Evolutionary conservation across 2,113 vertebrate genomes (phyloP), one percentile per base, ranked within the genome.

Genomic region (Zosterops borbonicus): DNA sequence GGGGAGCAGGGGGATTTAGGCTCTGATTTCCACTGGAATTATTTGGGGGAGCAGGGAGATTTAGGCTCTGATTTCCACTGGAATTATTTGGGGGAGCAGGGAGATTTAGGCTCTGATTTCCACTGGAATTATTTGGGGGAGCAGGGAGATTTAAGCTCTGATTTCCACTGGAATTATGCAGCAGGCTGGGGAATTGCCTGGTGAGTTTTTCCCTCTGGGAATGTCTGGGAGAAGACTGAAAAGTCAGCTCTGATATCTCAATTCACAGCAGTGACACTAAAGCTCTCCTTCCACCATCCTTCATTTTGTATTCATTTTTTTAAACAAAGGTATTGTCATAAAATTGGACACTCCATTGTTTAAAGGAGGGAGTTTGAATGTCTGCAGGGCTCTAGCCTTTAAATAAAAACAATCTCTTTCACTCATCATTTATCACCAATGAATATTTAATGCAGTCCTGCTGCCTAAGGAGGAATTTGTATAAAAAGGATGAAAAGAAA

Each of bases 401-500:
- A 83, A 46, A 65, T 95, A 80, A 97, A 97, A 94, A 63, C 44
- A 1, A 53, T 47, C 28, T 77, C 6, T 86, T 93, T 84, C 60
- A 89, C 37, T 92, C 42, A 41, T 27, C 10, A 31, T 76, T 86
- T 81, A 93, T 75, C 64, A 93, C 73, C 77, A 81, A 47, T 90
- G 93, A 79, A 88, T 96, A 81, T 92, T 96, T 93, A 97, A 95
- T 87, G 83, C 50, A 68, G 89, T 92, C 77, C 92, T 91, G 77
- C 81, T 95, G 91, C 84, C 93, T 95, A 78, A 97, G 86, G 97
- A 96, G 75, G 92, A 74, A 94, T 95, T 95, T 83, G 25, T 56
- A 33, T 73, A 46, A 90, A 39, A 23, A 13, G 5, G 18, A 56
- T 95, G 90, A 95, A 96, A 96, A 58, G 25, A 94, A 96, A 87